A percentile compares a stretch with the other conserved stretches of the same genome.
Evolutionary conservation across 2,113 vertebrate genomes (phyloP).

Genomic region (Lophura nycthemera): DNA sequence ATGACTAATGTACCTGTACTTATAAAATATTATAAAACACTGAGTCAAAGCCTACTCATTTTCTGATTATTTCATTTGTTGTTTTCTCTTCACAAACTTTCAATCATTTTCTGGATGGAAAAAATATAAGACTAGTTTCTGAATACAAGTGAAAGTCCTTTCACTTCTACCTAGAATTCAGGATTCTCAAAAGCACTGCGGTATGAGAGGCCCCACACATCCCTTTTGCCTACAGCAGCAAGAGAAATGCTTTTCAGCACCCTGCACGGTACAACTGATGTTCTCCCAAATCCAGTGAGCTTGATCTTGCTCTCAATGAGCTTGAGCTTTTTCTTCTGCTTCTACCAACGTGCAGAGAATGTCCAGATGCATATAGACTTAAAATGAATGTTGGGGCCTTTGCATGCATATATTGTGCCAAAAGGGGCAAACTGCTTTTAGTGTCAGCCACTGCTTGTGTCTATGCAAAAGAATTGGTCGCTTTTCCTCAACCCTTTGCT

Average conservation of each 20-base stretch:
- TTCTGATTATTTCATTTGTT: conserved; percentile 68
- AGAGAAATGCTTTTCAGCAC: background rate
- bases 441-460: background rate
- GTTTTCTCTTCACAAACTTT: conserved; percentile 69
- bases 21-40: conserved; percentile 62
- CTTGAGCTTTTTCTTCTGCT: background rate
- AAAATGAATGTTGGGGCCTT: background rate
- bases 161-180: conserved; percentile 69
- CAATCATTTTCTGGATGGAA: conserved; percentile 72
- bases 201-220: background rate
- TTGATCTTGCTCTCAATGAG: background rate
- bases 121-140: conserved; percentile 59
- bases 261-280: background rate
- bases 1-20: conserved; percentile 76
- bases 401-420: background rate
- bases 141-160: conserved; percentile 61
- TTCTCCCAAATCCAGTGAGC: background rate
- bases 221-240: background rate
- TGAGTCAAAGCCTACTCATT: conserved; percentile 74
- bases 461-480: background rate
- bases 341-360: background rate
- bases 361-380: background rate
- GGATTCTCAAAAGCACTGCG: conserved; percentile 32
- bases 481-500: no score
- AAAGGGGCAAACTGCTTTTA: background rate